A percentile compares a stretch with the other conserved stretches of the same genome.
phyloP scores from a whole-genome alignment of 2,113 vertebrate species.

The Rhabdomys dilectus region DNA sequence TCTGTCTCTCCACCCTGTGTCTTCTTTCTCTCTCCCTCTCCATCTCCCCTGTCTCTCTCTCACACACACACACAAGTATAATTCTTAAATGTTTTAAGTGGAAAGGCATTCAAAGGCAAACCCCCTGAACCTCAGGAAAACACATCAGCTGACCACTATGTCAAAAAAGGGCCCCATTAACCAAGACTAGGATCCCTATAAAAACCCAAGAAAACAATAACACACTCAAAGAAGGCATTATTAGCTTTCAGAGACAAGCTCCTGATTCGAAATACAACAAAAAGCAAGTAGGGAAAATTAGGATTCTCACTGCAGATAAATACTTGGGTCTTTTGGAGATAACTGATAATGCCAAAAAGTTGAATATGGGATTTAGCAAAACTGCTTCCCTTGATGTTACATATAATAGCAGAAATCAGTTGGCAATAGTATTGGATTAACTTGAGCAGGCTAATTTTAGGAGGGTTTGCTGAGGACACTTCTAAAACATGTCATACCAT shows the following conservation, averaged over 20 bases:
- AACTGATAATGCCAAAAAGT: neutral
- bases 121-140: neutral
- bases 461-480: neutral
- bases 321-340: neutral
- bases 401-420: conserved; percentile 30
- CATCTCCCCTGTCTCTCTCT: neutral
- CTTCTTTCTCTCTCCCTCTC: too few species aligned
- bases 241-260: conserved; percentile 26
- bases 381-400: neutral
- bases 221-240: neutral
- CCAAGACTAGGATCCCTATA: neutral
- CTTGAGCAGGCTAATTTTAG: neutral
- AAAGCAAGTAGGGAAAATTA: neutral
- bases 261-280: neutral
- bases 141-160: neutral
- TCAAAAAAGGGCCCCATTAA: conserved; percentile 13
- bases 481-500: neutral
- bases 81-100: neutral
- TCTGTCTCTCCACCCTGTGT: too few species aligned
- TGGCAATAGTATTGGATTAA: neutral
- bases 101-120: conserved; percentile 30
- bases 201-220: neutral
- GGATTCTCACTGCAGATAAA: neutral
- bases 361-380: conserved; percentile 37
- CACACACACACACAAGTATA: neutral